phyloP scores from a whole-genome alignment of 2,888 invertebrate species.

The Caenorhabditis angaria region DNA sequence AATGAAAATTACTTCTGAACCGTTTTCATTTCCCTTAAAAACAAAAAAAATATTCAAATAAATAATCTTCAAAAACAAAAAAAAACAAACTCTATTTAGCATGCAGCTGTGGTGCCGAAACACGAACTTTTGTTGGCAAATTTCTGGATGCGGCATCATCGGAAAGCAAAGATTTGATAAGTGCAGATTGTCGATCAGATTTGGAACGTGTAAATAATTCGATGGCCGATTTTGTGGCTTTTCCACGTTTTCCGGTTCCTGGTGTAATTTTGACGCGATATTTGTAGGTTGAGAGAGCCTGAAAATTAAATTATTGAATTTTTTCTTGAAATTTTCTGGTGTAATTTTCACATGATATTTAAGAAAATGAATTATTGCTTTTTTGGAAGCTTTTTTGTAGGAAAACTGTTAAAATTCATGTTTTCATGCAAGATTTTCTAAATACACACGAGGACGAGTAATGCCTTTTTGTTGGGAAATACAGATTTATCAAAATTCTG shows the following conservation, averaged over 20 bases:
- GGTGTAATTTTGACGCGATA: slow-evolving; percentile 90
- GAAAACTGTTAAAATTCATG: too few relatives aligned
- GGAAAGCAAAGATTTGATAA: slow-evolving; percentile 88
- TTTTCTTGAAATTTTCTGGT: too few relatives aligned
- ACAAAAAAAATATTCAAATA: too few relatives aligned
- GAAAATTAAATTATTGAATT: slow-evolving; percentile 15
- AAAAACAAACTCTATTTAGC: slow-evolving; percentile 24
- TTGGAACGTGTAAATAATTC: slow-evolving; percentile 80
- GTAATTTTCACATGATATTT: too few relatives aligned
- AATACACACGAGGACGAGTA: too few relatives aligned
- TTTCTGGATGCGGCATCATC: slow-evolving; percentile 91
- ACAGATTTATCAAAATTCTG: too few relatives aligned
- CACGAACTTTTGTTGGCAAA: slow-evolving; percentile 89
- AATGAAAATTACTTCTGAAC: too few relatives aligned
- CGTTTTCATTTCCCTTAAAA: too few relatives aligned
- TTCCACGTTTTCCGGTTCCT: slow-evolving; percentile 91
- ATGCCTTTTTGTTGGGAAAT: too few relatives aligned
- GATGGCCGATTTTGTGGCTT: slow-evolving; percentile 90
- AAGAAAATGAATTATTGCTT: too few relatives aligned
- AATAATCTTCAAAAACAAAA: neutral
- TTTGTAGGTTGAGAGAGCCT: slow-evolving; percentile 75
- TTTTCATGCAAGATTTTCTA: too few relatives aligned
- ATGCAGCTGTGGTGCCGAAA: slow-evolving; percentile 52
- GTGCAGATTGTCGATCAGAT: slow-evolving; percentile 56
- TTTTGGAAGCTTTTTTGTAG: too few relatives aligned